Base-by-base conservation (phyloP, 2,797 vertebrate genomes). In the Clarias pachynema region DNA sequence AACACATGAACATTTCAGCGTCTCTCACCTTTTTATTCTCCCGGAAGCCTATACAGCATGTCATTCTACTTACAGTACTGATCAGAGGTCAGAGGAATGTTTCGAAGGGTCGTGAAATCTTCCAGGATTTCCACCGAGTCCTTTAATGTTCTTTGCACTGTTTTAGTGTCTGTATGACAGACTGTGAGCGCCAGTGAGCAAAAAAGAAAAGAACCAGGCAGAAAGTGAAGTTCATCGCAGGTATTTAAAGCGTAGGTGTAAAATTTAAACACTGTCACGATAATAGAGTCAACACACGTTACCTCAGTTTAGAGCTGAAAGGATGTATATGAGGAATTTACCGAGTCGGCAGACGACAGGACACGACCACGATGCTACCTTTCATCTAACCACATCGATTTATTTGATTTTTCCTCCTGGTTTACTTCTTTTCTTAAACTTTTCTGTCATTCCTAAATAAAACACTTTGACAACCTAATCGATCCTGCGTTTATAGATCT, bases 261-360 rank as follows among this genome's bases (percentile, higher is more conserved):
- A 95, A 91, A 95, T 94, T 95, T 89, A 93, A 91, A 86, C 94
- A 91, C 26, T 0, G 77, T 3, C 79, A 84, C 83, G 89, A 89
- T 90, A 92, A 92, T 91, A 86, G 82, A 92, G 86, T 93, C 87
- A 85, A 90, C 90, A 93, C 90, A 87, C 29, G 86, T 68, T 79
- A 88, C 77, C 81, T 84, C 69, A 90, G 89, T 92, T 94, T 93
- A 93, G 91, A 87, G 91, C 79, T 59, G 34, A 44, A 89, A 82
- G 2, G 69, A 90, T 87, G 91, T 92, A 92, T 84, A 91, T 92
- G 93, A 94, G 94, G 93, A 95, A 94, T 95, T 91, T 90, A 86
- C 88, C 88, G 87, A 8, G 29, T 26, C 15, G 26, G 63, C 70
- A 69, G 73, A 65, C 63, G 62, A 65, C 60, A 82, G n/a, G 85